Percentiles rank a stretch among this genome's conserved stretches.
phyloP scores from a whole-genome alignment of 2,888 invertebrate genomes.

The Meta bourneti region DNA sequence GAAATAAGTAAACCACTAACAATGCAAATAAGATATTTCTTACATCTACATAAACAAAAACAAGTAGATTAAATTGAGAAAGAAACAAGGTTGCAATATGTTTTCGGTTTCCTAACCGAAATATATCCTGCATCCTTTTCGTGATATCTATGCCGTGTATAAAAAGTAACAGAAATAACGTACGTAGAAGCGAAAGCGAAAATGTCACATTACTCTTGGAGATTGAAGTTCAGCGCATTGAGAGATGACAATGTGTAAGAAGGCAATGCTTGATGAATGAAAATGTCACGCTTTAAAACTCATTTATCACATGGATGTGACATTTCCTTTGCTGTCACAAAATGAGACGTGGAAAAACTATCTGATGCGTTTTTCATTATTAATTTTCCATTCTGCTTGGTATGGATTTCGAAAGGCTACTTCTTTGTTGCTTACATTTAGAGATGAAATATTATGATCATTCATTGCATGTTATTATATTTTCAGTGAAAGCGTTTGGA shows the following conservation, averaged over 20 bases:
- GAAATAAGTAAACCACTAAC: too few relatives aligned
- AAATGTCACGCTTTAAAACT: constrained; percentile 1
- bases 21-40: too few relatives aligned
- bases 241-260: background rate
- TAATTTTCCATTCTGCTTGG: background rate
- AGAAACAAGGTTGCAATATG: too few relatives aligned
- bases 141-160: background rate
- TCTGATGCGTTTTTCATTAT: background rate
- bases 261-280: background rate
- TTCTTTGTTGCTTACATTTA: background rate
- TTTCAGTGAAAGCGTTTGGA: too few relatives aligned
- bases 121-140: too few relatives aligned
- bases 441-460: background rate
- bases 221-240: background rate
- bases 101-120: too few relatives aligned
- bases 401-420: background rate
- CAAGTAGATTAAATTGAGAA: too few relatives aligned
- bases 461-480: background rate
- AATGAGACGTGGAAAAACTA: background rate
- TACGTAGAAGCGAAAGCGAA: background rate
- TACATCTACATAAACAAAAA: too few relatives aligned
- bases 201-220: background rate
- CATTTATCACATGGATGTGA: constrained; percentile 5
- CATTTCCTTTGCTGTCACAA: background rate
- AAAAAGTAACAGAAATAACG: background rate